Evolutionary conservation across 2,888 invertebrate genomes (phyloP), one percentile per base, ranked within the genome.

Genomic region (Aromia moschata): DNA sequence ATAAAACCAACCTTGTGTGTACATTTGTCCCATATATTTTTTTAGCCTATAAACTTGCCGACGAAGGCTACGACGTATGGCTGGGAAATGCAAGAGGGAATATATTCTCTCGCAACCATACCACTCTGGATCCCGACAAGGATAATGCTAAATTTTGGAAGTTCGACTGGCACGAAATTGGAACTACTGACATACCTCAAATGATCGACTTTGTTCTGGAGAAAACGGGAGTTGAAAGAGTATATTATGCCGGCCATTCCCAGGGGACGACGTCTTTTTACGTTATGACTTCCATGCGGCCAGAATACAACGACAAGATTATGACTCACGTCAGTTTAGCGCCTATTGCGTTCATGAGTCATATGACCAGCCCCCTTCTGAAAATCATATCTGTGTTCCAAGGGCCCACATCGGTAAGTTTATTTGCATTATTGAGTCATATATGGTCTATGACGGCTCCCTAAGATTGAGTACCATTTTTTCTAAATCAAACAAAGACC

Each of bases 191-290:
- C 78, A 74, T 96, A 7, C 93, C 95, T 0, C 86, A 91, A 0
- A 90, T 89, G 83, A 89, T 96, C 43, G 90, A 96, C 74, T 87
- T 88, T 72, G 83, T 89, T 10, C 78, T 89, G 1, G 70, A 76
- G 0, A 46, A 67, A 1, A 90, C 92, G 0, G 84, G 84, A 0
- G 81, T 84, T 18, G 64, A 83, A 0, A 81, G 86, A 46, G 71
- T 95, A 0, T 89, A 89, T 70, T 94, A 93, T 74, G 81, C 91
- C 0, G 95, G 94, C 0, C 92, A 94, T 75, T 94, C 93, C 0
- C 88, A 88, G 77, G 94, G 93, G 3, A 87, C 89, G 0, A 89
- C 90, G 0, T 71, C 81, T 1, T 90, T 89, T 75, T 90, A 84
- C 72, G 87, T 89, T 0, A 84, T 89, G 86, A 82, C 83, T 15